Evolutionary conservation across 2,888 invertebrate species (phyloP).

Genomic region (Pachydiplax longipennis): DNA sequence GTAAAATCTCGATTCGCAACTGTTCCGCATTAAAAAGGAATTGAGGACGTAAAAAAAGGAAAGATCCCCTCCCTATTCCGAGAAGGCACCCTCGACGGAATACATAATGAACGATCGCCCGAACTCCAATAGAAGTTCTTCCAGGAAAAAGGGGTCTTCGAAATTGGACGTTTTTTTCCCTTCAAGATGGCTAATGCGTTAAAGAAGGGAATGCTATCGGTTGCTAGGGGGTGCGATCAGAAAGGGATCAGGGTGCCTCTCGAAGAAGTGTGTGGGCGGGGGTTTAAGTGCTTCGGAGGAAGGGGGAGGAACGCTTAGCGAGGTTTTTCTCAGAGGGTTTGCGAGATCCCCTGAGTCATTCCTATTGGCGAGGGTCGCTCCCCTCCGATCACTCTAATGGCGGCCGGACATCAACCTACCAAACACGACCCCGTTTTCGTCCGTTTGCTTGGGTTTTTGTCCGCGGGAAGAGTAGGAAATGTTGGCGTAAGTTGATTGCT

Average conservation of each 20-base stretch:
- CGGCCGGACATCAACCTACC: neutral
- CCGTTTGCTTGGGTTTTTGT: neutral
- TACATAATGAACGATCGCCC: neutral
- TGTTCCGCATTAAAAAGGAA: neutral
- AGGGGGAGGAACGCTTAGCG: slow-evolving; percentile 12
- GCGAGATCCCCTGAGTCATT: slow-evolving; percentile 18
- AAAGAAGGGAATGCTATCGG: slow-evolving; percentile 15
- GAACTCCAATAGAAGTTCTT: neutral
- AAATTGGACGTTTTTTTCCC: neutral
- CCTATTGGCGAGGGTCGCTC: neutral
- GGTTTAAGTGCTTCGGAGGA: neutral
- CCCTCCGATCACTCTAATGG: slow-evolving; percentile 3
- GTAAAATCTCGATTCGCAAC: neutral
- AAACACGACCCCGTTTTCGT: slow-evolving; percentile 3
- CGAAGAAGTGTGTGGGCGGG: neutral
- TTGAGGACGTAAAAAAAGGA: neutral
- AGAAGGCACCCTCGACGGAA: neutral
- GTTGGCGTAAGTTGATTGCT: neutral
- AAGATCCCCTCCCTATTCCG: neutral
- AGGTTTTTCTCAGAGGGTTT: neutral
- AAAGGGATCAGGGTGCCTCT: neutral
- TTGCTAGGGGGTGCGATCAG: slow-evolving; percentile 18
- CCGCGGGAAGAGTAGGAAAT: neutral
- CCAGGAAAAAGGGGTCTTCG: neutral
- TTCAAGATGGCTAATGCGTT: neutral